These are phyloP conservation scores for Polyommatus iphigenia DNA, from an alignment of 2,888 invertebrate genomes.

Conservation along the genomic window DNA sequence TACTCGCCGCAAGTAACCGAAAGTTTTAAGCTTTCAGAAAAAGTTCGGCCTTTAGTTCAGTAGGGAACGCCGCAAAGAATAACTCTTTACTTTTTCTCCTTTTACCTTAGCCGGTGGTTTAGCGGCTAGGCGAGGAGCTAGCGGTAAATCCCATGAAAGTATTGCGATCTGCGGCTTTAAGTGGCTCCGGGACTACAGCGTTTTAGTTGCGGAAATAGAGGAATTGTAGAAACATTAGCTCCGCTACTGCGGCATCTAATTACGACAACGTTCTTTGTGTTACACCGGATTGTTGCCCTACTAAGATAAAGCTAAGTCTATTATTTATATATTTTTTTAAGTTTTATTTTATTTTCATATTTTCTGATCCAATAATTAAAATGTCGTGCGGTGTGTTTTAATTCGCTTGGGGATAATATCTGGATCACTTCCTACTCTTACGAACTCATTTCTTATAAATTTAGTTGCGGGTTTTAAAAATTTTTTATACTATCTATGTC, in stretches of 20 bases:
- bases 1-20: conserved; percentile 7
- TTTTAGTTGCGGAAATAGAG: conserved; percentile 18
- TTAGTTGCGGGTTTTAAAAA: too few species aligned
- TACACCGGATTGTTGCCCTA: background rate
- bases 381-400: too few species aligned
- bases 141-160: conserved; percentile 22
- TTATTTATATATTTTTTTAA: too few species aligned
- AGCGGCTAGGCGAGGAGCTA: conserved; percentile 4
- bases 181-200: background rate
- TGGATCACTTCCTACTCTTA: too few species aligned
- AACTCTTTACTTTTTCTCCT: background rate
- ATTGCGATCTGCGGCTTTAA: conserved; percentile 17
- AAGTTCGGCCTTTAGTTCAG: background rate
- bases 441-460: too few species aligned
- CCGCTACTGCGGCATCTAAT: background rate
- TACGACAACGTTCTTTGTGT: background rate
- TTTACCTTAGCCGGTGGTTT: conserved; percentile 24
- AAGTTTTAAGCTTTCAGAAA: conserved; percentile 17
- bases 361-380: too few species aligned
- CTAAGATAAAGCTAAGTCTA: background rate
- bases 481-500: too few species aligned
- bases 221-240: background rate
- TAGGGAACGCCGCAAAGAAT: background rate
- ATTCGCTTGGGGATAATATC: too few species aligned
- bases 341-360: too few species aligned